phyloP scores from a whole-genome alignment of 2,888 invertebrate genomes.

The Tetropium fuscum region DNA sequence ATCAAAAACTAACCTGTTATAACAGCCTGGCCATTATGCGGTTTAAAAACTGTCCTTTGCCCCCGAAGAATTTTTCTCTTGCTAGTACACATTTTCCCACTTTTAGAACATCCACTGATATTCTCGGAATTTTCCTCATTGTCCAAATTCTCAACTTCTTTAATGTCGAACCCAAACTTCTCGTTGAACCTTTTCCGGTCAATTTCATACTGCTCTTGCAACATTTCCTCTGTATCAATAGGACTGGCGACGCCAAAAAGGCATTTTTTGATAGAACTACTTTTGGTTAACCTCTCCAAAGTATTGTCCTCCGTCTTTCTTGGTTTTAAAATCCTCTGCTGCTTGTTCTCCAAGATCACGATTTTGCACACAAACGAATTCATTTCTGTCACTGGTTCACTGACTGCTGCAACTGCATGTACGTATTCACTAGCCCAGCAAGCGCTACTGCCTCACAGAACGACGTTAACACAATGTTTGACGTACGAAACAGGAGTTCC shows the following conservation, averaged over 20 bases:
- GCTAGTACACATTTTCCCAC: slow-evolving; percentile 30
- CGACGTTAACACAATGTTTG: no score
- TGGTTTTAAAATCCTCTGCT: slow-evolving; percentile 36
- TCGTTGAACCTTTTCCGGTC: slow-evolving; percentile 72
- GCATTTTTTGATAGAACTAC: slow-evolving; percentile 66
- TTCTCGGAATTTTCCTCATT: slow-evolving; percentile 41
- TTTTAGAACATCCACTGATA: slow-evolving; percentile 18
- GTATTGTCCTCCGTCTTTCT: slow-evolving; percentile 34
- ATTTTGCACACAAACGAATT: slow-evolving; percentile 45
- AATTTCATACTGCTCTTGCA: slow-evolving; percentile 71
- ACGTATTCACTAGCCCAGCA: not conserved
- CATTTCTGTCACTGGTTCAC: slow-evolving; percentile 18
- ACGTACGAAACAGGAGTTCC: no score
- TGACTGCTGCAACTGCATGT: no score
- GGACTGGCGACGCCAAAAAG: slow-evolving; percentile 73
- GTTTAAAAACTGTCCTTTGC: slow-evolving; percentile 36
- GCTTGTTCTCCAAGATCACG: slow-evolving; percentile 38
- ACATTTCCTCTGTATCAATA: slow-evolving; percentile 70
- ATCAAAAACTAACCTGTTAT: slow-evolving; percentile 38
- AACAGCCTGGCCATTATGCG: slow-evolving; percentile 29
- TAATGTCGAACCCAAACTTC: slow-evolving; percentile 73
- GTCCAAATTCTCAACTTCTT: slow-evolving; percentile 61
- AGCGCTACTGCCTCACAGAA: no score
- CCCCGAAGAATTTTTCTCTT: slow-evolving; percentile 33
- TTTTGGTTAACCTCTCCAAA: slow-evolving; percentile 23